Percentiles rank a stretch among this genome's conserved stretches.
phyloP scores from a whole-genome alignment of 2,797 vertebrate genomes.

The Syngnathus rostellatus region DNA sequence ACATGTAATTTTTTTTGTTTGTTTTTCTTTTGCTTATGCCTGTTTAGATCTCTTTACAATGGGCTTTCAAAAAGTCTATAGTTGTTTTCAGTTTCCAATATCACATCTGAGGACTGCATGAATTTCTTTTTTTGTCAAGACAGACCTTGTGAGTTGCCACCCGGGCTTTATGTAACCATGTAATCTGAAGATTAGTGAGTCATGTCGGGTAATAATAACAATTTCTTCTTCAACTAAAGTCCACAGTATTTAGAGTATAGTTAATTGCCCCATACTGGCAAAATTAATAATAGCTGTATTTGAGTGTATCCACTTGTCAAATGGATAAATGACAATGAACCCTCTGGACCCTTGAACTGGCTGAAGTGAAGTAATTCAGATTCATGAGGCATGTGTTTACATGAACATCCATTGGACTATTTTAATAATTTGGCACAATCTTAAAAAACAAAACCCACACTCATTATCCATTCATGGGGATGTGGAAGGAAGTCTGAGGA shows the following conservation, averaged over 20 bases:
- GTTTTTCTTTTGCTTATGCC: too few relatives aligned
- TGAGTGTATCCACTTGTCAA: not conserved
- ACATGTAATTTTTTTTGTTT: too few relatives aligned
- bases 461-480: too few relatives aligned
- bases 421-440: too few relatives aligned
- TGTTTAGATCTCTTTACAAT: too few relatives aligned
- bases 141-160: constrained; percentile 42
- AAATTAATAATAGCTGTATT: not conserved
- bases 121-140: constrained; percentile 42
- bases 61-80: constrained; percentile 1
- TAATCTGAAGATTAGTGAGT: constrained; percentile 44
- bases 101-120: constrained; percentile 28
- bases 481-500: too few relatives aligned
- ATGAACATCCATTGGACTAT: too few relatives aligned
- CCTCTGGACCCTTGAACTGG: not conserved
- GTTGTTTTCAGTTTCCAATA: constrained; percentile 27
- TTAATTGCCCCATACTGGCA: not conserved
- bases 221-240: constrained; percentile 17
- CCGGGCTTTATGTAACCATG: constrained; percentile 42
- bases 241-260: not conserved
- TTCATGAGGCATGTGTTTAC: not conserved
- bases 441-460: too few relatives aligned
- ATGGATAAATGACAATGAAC: not conserved
- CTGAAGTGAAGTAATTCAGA: not conserved
- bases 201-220: constrained; percentile 28